phyloP scores from a whole-genome alignment of 1,140 invertebrate genomes.

The Drosophila athabasca region DNA sequence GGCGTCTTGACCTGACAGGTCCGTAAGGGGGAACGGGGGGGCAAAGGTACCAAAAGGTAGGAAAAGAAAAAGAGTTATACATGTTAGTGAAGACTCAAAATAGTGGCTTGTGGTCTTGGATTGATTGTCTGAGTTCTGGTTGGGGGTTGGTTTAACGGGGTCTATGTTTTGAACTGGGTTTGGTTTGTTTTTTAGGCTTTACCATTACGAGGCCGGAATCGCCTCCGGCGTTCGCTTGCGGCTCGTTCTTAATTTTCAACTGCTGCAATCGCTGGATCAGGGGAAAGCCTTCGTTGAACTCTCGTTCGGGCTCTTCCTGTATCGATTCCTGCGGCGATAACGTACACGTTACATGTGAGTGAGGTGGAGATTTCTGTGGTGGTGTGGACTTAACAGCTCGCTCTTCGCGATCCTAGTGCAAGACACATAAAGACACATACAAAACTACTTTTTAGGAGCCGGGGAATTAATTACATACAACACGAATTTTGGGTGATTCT shows the following conservation, averaged over 20 bases:
- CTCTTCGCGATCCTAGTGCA: constrained; percentile 86
- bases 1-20: constrained; percentile 52
- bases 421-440: constrained; percentile 83
- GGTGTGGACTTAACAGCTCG: constrained; percentile 85
- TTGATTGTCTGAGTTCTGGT: not conserved
- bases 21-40: not conserved
- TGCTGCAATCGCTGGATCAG: constrained; percentile 91
- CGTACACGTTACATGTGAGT: constrained; percentile 82
- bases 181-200: constrained; percentile 33
- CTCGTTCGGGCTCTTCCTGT: constrained; percentile 84
- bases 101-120: too few relatives aligned
- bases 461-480: constrained; percentile 77
- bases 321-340: constrained; percentile 83
- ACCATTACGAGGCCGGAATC: constrained; percentile 74
- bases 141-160: not conserved
- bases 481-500: constrained; percentile 47
- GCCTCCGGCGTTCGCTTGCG: constrained; percentile 82
- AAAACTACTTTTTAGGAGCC: constrained; percentile 83
- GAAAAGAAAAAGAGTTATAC: constrained; percentile 1
- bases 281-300: constrained; percentile 89
- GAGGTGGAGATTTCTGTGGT: constrained; percentile 84
- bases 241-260: constrained; percentile 91
- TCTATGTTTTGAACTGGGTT: not conserved
- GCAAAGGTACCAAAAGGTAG: not conserved
- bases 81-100: constrained; percentile 7